phyloP scores from a whole-genome alignment of 37 sponge, comb jelly and placozoan genomes.

The Diacarnus erythraeanus region DNA sequence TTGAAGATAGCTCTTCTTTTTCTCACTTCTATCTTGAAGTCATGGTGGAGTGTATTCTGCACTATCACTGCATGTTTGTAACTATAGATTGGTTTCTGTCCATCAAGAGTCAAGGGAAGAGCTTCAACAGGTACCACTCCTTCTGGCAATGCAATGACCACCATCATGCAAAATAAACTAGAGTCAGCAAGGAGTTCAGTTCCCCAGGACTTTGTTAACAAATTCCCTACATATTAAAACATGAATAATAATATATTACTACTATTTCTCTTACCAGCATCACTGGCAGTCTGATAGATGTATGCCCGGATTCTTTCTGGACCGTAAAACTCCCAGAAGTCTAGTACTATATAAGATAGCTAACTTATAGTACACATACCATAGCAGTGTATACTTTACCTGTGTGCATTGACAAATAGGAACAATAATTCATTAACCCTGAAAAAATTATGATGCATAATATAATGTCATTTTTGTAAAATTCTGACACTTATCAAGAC shows the following conservation, averaged over 20 bases:
- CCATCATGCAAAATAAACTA: slow-evolving; percentile 63
- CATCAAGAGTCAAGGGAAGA: neutral
- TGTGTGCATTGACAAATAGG: slow-evolving; percentile 7
- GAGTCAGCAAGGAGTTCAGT: slow-evolving; percentile 55
- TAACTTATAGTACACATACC: neutral
- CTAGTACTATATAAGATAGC: slow-evolving; percentile 70
- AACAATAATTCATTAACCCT: neutral
- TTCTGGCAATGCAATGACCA: slow-evolving; percentile 59
- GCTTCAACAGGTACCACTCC: slow-evolving; percentile 19
- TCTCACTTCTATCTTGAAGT: slow-evolving; percentile 75
- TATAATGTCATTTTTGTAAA: neutral
- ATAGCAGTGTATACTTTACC: neutral
- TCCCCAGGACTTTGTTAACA: slow-evolving; percentile 52
- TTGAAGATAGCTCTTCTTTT: too few relatives aligned
- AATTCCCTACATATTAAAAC: slow-evolving; percentile 9
- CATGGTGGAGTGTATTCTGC: slow-evolving; percentile 60
- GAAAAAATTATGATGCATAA: neutral
- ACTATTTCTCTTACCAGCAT: slow-evolving; percentile 51
- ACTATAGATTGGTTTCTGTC: neutral
- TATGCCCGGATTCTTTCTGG: slow-evolving; percentile 60
- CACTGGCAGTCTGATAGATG: slow-evolving; percentile 39
- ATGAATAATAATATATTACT: neutral
- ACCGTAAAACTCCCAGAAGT: slow-evolving; percentile 81
- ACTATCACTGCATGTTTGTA: slow-evolving; percentile 49
- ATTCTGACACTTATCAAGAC: neutral